Evolutionary conservation across 2,113 vertebrate genomes (phyloP).

Genomic region (Jacana jacana): DNA sequence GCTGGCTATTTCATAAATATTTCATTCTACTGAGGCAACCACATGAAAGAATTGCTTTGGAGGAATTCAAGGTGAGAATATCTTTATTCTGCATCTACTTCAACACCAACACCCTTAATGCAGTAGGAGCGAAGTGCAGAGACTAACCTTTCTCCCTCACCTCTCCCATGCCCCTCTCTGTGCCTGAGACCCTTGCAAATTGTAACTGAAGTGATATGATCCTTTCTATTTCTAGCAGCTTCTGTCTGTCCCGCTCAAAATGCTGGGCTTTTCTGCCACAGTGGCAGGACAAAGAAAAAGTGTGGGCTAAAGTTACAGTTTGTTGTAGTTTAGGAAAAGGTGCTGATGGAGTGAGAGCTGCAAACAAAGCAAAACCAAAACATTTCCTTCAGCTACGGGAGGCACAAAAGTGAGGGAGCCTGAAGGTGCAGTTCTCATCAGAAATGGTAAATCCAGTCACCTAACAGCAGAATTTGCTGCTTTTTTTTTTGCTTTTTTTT

Average conservation of each 20-base stretch:
- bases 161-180: neutral
- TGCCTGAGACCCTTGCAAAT: neutral
- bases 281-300: neutral
- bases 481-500: too few relatives aligned
- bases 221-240: neutral
- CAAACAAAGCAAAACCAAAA: neutral
- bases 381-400: neutral
- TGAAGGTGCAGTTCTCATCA: neutral
- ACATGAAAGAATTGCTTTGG: constrained; percentile 52
- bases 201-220: neutral
- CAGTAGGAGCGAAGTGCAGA: neutral
- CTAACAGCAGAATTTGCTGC: neutral
- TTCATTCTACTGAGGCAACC: constrained; percentile 30
- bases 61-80: constrained; percentile 58
- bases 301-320: neutral
- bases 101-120: neutral
- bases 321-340: neutral
- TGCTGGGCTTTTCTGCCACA: neutral
- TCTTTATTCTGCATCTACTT: constrained; percentile 27
- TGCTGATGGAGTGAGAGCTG: neutral
- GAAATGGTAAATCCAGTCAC: neutral
- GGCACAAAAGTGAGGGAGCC: neutral
- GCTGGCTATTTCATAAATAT: constrained; percentile 45
- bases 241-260: neutral
- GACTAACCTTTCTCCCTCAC: neutral